Evolutionary conservation across 2,113 vertebrate genomes (phyloP).

Genomic region (Pedetes capensis): DNA sequence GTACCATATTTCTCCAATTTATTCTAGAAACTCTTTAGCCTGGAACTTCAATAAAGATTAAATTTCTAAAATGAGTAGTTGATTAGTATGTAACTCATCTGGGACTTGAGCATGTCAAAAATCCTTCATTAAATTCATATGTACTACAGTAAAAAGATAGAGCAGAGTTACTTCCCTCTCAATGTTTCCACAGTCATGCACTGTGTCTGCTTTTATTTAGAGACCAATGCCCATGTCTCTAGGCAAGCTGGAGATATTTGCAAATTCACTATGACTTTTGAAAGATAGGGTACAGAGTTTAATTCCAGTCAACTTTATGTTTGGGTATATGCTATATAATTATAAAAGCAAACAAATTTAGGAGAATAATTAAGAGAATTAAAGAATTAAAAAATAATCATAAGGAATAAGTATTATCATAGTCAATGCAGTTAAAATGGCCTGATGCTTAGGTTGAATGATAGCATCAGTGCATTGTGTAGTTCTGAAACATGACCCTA

Average conservation of each 20-base stretch:
- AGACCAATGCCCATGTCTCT: background rate
- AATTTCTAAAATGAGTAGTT: background rate
- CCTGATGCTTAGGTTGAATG: background rate
- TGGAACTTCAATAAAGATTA: constrained; percentile 13
- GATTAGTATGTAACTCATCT: constrained; percentile 4
- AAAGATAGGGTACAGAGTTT: background rate
- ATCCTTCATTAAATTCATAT: constrained; percentile 16
- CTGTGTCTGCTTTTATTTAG: background rate
- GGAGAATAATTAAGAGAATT: background rate
- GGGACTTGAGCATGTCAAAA: background rate
- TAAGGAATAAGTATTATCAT: background rate
- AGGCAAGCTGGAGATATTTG: constrained; percentile 1
- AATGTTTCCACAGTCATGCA: constrained; percentile 3
- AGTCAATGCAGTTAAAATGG: background rate
- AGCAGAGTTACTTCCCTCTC: background rate
- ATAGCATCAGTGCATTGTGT: background rate
- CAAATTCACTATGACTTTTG: background rate
- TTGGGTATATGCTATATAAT: background rate
- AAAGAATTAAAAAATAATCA: background rate
- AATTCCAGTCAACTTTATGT: background rate
- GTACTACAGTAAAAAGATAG: background rate
- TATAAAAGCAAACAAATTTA: background rate
- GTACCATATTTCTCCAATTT: background rate
- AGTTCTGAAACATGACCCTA: background rate
- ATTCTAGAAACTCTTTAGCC: background rate